Conservation (phyloP, 2,113 vertebrate genomes). For the Equus przewalskii region DNA sequence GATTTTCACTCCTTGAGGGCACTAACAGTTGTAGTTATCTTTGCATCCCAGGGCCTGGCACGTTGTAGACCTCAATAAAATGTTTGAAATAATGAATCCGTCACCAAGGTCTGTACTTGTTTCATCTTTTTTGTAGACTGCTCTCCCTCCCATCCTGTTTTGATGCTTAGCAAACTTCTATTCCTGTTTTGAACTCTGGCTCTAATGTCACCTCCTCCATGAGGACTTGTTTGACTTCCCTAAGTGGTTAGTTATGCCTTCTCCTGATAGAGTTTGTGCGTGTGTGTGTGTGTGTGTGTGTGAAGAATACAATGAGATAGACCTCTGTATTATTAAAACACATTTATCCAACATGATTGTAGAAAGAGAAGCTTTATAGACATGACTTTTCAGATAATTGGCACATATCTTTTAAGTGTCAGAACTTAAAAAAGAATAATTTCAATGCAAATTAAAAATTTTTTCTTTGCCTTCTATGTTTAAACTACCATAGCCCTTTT, state of each 20-base stretch:
- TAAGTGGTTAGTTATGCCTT: background rate
- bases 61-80: background rate
- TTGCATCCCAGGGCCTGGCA: background rate
- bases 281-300: background rate
- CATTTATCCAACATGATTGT: background rate
- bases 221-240: background rate
- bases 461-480: background rate
- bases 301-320: background rate
- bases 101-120: background rate
- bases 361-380: background rate
- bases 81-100: background rate
- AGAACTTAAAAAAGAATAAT: background rate
- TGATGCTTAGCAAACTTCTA: background rate
- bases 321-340: background rate
- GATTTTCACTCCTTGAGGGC: background rate
- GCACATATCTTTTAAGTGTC: background rate
- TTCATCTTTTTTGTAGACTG: background rate
- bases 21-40: background rate
- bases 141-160: background rate
- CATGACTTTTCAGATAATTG: constrained; percentile 19
- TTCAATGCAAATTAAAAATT: background rate
- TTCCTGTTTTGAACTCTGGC: background rate
- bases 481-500: background rate
- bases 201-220: background rate
- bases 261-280: background rate